Conservation (phyloP, 2,797 vertebrate genomes). For the Poliocrania exsul region DNA sequence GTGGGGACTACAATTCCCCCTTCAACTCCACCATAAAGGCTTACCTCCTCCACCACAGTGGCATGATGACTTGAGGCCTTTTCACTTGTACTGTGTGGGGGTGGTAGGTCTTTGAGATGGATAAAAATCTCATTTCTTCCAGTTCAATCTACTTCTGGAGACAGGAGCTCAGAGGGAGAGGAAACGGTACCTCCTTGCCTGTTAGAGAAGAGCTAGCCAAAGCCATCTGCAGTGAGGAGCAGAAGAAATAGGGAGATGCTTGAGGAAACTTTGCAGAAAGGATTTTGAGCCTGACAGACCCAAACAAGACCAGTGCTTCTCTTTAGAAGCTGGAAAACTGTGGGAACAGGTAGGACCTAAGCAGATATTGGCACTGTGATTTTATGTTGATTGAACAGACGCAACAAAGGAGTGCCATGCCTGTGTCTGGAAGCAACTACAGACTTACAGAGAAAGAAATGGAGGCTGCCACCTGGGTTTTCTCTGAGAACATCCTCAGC, state of each 20-base stretch:
- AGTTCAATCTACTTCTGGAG: background rate
- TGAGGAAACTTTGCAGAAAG: background rate
- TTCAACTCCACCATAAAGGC: background rate
- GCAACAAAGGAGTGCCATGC: background rate
- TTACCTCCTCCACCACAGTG: accelerated
- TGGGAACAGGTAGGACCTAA: background rate
- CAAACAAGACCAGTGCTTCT: background rate
- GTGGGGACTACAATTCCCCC: background rate
- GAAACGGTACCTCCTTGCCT: background rate
- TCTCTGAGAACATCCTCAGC: background rate
- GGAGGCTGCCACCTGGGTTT: background rate
- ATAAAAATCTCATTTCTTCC: background rate
- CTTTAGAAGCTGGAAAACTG: background rate
- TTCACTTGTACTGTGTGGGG: background rate
- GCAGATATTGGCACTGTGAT: background rate
- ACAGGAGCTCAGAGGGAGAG: background rate
- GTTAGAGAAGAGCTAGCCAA: background rate
- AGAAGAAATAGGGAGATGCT: background rate
- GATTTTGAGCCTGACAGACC: background rate
- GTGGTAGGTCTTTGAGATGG: background rate
- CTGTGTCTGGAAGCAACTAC: background rate
- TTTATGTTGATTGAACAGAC: background rate
- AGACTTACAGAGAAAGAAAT: background rate
- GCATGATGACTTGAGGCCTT: background rate
- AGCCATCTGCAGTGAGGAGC: background rate